These are phyloP conservation scores for Mormyrus proboscirostris DNA, from an alignment of 2,797 vertebrate genomes.

Conservation along the genomic window DNA sequence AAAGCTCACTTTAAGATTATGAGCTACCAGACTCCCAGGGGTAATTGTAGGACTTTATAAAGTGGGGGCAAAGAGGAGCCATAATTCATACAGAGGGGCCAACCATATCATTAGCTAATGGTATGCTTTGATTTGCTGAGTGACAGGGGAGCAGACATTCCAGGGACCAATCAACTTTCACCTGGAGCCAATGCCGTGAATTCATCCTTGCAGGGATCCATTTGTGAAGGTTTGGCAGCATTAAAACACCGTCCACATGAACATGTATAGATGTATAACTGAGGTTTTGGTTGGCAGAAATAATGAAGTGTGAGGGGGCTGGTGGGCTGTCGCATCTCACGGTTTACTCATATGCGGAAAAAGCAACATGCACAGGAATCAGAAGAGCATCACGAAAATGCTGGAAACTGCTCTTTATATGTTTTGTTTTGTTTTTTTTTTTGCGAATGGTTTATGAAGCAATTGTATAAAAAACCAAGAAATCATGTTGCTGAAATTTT, in stretches of 20 bases:
- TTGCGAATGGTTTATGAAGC: background rate
- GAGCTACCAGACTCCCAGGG: background rate
- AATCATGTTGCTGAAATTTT: background rate
- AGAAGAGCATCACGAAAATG: background rate
- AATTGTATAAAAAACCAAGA: background rate
- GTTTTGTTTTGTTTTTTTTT: background rate
- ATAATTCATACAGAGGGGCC: background rate
- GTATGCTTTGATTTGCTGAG: background rate
- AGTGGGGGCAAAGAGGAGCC: background rate
- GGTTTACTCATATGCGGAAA: background rate
- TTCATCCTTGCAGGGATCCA: background rate
- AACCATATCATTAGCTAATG: background rate
- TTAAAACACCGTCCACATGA: background rate
- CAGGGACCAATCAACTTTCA: background rate
- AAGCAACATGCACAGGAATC: background rate
- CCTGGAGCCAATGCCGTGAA: background rate
- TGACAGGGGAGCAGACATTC: background rate
- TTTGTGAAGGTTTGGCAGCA: background rate
- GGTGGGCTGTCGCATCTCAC: background rate
- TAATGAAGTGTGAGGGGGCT: background rate
- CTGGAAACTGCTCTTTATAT: background rate
- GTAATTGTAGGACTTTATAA: background rate
- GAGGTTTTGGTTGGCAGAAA: conserved; percentile 15
- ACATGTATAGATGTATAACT: background rate
- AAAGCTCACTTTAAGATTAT: background rate